These are phyloP conservation scores for Subanguina moxae DNA, from an alignment of 1,140 invertebrate genomes.

Conservation along the genomic window DNA sequence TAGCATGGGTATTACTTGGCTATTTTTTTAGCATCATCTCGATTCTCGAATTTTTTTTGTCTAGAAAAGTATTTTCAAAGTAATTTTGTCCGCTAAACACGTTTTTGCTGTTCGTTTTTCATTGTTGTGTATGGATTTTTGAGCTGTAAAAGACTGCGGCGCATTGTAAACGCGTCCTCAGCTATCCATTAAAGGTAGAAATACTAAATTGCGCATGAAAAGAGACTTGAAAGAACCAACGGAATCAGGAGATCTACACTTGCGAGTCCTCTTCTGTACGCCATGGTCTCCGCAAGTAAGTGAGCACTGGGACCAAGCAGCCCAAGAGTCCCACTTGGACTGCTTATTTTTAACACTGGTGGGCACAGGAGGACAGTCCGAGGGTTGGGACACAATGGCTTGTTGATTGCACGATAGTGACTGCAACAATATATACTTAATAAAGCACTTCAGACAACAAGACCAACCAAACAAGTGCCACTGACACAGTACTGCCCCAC, in stretches of 20 bases:
- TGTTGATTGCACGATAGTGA: conserved; percentile 39
- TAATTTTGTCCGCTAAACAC: too few relatives aligned
- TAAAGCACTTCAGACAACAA: conserved; percentile 10
- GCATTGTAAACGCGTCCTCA: too few relatives aligned
- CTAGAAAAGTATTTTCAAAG: too few relatives aligned
- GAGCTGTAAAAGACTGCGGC: too few relatives aligned
- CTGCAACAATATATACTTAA: conserved; percentile 5
- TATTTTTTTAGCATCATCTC: too few relatives aligned
- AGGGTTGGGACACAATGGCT: conserved; percentile 39
- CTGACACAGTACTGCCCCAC: conserved; percentile 52
- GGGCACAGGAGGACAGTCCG: conserved; percentile 39
- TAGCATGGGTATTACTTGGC: too few relatives aligned
- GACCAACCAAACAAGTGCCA: conserved; percentile 42
- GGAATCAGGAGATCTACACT: conserved; percentile 32
- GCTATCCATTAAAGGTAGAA: too few relatives aligned
- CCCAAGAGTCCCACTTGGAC: conserved; percentile 44
- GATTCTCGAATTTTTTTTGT: too few relatives aligned
- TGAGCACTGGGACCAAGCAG: conserved; percentile 32
- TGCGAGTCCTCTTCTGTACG: conserved; percentile 39
- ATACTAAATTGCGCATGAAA: background rate
- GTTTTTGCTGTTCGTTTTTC: too few relatives aligned
- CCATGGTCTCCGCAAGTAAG: conserved; percentile 28
- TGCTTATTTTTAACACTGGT: conserved; percentile 16
- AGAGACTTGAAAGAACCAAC: conserved; percentile 4
- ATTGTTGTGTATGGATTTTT: too few relatives aligned